These are phyloP conservation scores for Cotesia vestalis DNA, from an alignment of 1,140 invertebrate species.

Conservation along the genomic window DNA sequence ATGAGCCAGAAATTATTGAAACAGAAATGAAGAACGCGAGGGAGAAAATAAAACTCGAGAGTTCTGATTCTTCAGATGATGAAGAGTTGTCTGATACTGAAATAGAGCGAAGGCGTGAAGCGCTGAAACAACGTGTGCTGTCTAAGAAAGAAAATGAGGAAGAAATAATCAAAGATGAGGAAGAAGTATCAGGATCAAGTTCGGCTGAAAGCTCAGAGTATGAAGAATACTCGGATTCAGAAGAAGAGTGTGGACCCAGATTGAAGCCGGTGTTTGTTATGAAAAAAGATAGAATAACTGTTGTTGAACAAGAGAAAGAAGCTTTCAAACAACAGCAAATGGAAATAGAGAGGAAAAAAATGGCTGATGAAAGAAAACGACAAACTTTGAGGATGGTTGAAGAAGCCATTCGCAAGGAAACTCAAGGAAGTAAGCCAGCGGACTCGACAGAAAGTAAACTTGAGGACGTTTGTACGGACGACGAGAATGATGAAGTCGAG, in stretches of 20 bases:
- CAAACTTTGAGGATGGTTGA: conserved; percentile 93
- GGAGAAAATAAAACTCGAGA: conserved; percentile 58
- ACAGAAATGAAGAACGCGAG: conserved; percentile 60
- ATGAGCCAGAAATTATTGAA: conserved; percentile 80
- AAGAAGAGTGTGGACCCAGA: conserved; percentile 87
- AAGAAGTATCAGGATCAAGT: conserved; percentile 82
- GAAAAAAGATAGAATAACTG: conserved; percentile 93
- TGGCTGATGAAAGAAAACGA: conserved; percentile 72
- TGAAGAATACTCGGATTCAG: conserved; percentile 89
- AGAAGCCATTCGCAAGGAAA: conserved; percentile 84
- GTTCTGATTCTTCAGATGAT: conserved; percentile 71
- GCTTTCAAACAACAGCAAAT: conserved; percentile 82
- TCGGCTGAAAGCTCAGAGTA: conserved; percentile 82
- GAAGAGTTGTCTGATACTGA: conserved; percentile 82
- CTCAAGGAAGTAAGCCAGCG: conserved; percentile 61
- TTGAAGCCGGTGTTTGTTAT: conserved; percentile 97
- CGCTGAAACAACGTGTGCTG: conserved; percentile 75
- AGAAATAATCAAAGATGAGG: conserved; percentile 71
- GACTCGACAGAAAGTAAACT: conserved; percentile 72
- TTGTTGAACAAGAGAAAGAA: conserved; percentile 93
- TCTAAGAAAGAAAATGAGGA: conserved; percentile 75
- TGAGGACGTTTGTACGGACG: conserved; percentile 94
- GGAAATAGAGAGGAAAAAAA: conserved; percentile 71
- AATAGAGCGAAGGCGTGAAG: conserved; percentile 81
- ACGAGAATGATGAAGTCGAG: conserved; percentile 97